Base-by-base conservation (phyloP, 2,888 invertebrate species). In the Unio delphinus region DNA sequence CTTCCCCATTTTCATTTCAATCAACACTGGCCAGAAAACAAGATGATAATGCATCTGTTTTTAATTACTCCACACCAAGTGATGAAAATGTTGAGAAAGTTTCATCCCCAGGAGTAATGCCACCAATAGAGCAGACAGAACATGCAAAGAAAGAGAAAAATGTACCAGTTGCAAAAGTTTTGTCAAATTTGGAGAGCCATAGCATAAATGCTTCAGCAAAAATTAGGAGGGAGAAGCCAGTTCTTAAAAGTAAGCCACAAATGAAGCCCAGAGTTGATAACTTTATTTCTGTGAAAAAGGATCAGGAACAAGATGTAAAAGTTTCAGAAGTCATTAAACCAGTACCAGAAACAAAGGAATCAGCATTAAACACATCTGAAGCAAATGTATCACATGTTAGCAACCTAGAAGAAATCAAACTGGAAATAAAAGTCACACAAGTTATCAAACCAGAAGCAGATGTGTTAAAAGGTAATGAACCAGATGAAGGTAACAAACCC, bases 31-130 rank as follows among this genome's bases (percentile, higher is more conserved):
- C 63, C 6, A 73, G 65, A 60, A 65, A 62, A 34, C 61, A 63
- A 54, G 73, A 74, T 62, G 72, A 74, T 34, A 74, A 73, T 6
- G 8, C 34, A 7, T 34, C 1, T 74, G 74, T 77, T 66, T 77
- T 73, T 65, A 67, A 70, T 64, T 55, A 67, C 26, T 26, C 65
- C 55, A n/a, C 18, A 23, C 58, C 62, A 55, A 64, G 28, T 67
- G 18, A 61, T 20, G 55, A 58, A 45, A 65, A 28, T 45, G 45
- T 45, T 3, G 45, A 45, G 45, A 45, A 45, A 45, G 45, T 15
- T 11, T 45, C 45, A 45, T 45, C 45, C 45, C 45, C 45, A 45
- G 45, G 11, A 11, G 1, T 45, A 45, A 11, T 11, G 11, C 45
- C 45, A 11, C 11, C 15, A 45, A 3, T 45, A 45, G 15, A 45